Evolutionary conservation across 2,797 vertebrate species (phyloP).

Genomic region (Manis javanica): DNA sequence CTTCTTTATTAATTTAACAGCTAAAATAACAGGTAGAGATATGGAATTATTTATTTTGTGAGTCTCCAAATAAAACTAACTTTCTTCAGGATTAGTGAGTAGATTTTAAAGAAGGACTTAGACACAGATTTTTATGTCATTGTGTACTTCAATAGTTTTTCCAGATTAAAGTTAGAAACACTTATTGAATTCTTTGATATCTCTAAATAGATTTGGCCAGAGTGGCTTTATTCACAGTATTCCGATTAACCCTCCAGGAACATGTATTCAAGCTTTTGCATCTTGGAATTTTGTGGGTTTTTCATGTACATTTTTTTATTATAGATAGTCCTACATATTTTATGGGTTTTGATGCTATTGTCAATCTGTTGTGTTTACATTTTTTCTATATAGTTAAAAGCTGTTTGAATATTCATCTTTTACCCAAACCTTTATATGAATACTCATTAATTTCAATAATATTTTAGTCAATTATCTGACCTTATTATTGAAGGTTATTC

Average conservation of each 20-base stretch:
- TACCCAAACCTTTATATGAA: not conserved
- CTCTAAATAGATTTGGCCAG: conserved; percentile 31
- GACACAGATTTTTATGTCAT: not conserved
- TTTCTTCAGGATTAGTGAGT: conserved; percentile 13
- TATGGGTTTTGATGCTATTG: not conserved
- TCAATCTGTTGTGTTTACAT: not conserved
- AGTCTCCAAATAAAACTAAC: conserved; percentile 25
- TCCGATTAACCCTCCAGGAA: conserved; percentile 31
- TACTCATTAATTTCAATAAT: conserved; percentile 13
- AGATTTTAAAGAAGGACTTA: conserved; percentile 16
- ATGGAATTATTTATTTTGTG: conserved; percentile 1
- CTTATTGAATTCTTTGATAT: not conserved
- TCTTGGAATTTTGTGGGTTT: not conserved
- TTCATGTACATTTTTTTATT: conserved; percentile 21
- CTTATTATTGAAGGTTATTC: conserved; percentile 4
- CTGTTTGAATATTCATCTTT: not conserved
- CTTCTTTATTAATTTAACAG: not conserved
- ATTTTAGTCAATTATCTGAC: conserved; percentile 14
- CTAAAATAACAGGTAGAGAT: not conserved
- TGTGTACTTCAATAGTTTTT: not conserved
- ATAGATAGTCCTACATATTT: not conserved
- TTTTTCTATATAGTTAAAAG: conserved; percentile 30
- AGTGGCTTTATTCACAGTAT: conserved; percentile 22
- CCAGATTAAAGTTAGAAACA: not conserved
- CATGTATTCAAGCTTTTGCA: conserved; percentile 17